Evolutionary conservation across 2,113 vertebrate species (phyloP), one percentile per base, ranked within the genome.

Genomic region (Gallinago media): DNA sequence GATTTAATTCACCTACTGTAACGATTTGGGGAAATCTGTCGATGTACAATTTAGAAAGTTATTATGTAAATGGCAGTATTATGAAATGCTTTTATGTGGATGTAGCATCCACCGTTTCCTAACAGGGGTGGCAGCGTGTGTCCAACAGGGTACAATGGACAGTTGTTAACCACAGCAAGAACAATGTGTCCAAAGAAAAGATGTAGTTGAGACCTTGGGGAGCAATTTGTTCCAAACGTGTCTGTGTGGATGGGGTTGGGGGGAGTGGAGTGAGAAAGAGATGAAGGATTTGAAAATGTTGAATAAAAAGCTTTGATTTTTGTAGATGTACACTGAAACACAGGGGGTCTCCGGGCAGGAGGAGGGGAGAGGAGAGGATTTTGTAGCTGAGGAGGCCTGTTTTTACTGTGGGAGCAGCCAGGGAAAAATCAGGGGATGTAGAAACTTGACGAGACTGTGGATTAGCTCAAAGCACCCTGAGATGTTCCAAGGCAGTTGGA

Each of bases 1-100:
- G 91, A 96, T 94, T 94, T 91, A 96, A 89, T 91, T 96, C 92
- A 90, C 92, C 85, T 94, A 70, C 91, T 88, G 79, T 94, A 96
- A 92, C 31, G 80, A 88, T 77, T 90, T 59, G 79, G 49, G 29
- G 66, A 95, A 95, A 95, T 68, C 63, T 86, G 89, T 92, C 8
- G 14, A 96, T 92, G 89, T 92, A 94, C 42, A 63, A 71, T 88
- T 95, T 94, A 75, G 83, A 31, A 81, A 92, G 84, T 78, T 92
- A 56, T 96, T 96, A 87, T 89, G 73, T 84, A 94, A 96, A 96
- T 92, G 66, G 26, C 42, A 92, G 84, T 38, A 81, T 72, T 95
- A 81, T 91, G 73, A 91, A 92, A 92, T 75, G 52, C 36, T 79
- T 96, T 92, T 87, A 81, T 82, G 77, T 89, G 86, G 56, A 47